Evolutionary conservation across 2,888 invertebrate species (phyloP).

Genomic region (Anthrax anthrax): DNA sequence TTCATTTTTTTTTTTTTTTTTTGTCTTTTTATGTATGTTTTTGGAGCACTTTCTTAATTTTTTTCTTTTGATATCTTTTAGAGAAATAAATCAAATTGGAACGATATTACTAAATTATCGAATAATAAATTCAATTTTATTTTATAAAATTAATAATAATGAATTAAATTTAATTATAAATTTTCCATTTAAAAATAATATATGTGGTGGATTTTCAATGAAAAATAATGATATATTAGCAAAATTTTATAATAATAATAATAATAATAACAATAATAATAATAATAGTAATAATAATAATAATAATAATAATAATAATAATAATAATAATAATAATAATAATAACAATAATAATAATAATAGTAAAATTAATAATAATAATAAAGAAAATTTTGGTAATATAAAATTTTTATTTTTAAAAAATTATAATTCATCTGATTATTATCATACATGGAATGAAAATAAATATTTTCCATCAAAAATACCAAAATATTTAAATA

Average conservation of each 20-base stretch:
- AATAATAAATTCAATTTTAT: conserved; percentile 6
- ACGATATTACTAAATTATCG: not conserved
- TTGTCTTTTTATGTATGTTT: no score
- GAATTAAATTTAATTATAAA: conserved; percentile 1
- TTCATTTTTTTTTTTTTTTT: no score
- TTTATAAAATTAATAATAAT: not conserved
- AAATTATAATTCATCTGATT: not conserved
- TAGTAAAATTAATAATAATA: no score
- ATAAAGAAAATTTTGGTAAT: no score
- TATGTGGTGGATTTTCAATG: conserved; percentile 6
- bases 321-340: no score
- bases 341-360: no score
- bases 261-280: no score
- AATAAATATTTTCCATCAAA: conserved; percentile 7
- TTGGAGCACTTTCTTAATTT: no score
- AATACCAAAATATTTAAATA: conserved; percentile 5
- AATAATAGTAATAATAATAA: no score
- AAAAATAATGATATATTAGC: conserved; percentile 5
- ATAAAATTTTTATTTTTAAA: no score
- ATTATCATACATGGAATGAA: not conserved
- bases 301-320: no score
- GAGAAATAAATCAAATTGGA: not conserved
- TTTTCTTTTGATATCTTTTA: no score
- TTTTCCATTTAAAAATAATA: conserved; percentile 7
- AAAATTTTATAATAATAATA: not conserved